These are phyloP conservation scores for Bombus huntii DNA, from an alignment of 1,140 invertebrate species.

Conservation along the genomic window DNA sequence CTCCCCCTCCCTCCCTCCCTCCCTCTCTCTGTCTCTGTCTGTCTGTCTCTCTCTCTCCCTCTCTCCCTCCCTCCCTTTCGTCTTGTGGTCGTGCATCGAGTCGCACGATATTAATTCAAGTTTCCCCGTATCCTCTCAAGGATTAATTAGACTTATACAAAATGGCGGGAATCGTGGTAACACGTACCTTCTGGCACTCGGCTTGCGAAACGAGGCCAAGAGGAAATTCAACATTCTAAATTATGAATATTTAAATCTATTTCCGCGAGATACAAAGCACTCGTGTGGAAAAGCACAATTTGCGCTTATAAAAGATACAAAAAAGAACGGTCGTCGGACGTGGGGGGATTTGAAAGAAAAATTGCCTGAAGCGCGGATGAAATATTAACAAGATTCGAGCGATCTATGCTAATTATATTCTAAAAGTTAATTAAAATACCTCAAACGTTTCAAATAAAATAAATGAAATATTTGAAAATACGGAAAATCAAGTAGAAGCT, in stretches of 20 bases:
- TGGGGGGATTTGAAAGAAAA: neutral
- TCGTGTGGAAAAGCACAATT: neutral
- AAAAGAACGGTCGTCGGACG: neutral
- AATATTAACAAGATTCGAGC: neutral
- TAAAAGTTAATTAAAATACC: neutral
- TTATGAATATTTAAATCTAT: neutral
- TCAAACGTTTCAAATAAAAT: neutral
- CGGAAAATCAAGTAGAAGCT: neutral
- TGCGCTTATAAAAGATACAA: neutral
- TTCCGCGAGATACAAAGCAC: neutral
- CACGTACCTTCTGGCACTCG: neutral
- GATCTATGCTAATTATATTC: neutral
- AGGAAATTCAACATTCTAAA: neutral
- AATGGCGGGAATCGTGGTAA: constrained; percentile 18
- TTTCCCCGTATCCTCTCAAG: neutral
- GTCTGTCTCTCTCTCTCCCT: neutral
- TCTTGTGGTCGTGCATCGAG: neutral
- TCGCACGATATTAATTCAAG: constrained; percentile 18
- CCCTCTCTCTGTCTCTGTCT: rapidly evolving
- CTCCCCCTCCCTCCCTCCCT: rapidly evolving
- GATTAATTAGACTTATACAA: constrained; percentile 19
- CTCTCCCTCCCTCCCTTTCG: neutral
- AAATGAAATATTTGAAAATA: neutral
- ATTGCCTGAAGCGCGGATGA: neutral
- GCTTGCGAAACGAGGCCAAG: neutral